A percentile compares a stretch with the other conserved stretches of the same genome.
phyloP scores from a whole-genome alignment of 1,140 invertebrate species.

The Nephila pilipes region DNA sequence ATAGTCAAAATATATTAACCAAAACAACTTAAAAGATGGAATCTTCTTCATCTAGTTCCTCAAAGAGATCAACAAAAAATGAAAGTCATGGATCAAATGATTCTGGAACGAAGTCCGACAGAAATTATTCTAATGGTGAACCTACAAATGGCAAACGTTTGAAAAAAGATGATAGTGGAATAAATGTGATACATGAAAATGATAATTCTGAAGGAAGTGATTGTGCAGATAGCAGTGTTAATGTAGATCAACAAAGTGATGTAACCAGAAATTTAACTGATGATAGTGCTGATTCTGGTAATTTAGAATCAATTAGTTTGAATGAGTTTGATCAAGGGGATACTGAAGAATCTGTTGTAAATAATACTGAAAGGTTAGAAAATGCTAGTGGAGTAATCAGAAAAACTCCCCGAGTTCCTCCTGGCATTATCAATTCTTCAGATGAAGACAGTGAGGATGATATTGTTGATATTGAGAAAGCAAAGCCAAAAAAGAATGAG shows the following conservation, averaged over 20 bases:
- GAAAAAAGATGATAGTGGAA: constrained; percentile 81
- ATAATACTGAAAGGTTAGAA: neutral
- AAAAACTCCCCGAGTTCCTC: neutral
- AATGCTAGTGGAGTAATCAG: neutral
- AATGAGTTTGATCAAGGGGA: neutral
- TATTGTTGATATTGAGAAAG: constrained; percentile 72
- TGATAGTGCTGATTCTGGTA: constrained; percentile 74
- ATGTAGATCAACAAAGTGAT: neutral
- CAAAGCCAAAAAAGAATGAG: neutral
- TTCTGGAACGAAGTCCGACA: neutral
- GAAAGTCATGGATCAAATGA: neutral
- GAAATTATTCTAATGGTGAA: neutral
- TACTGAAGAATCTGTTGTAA: neutral
- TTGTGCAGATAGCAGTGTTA: neutral
- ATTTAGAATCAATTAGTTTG: constrained; percentile 66
- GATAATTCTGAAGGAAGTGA: constrained; percentile 79
- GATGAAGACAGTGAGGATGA: constrained; percentile 75
- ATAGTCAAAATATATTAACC: neutral
- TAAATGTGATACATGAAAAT: constrained; percentile 80
- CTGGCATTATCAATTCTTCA: neutral
- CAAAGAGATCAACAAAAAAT: constrained; percentile 41
- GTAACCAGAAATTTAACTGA: neutral
- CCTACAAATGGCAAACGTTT: constrained; percentile 71
- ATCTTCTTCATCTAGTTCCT: constrained; percentile 3
- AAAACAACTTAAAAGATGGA: constrained; percentile 19